These are phyloP conservation scores for Pteronotus mesoamericanus DNA, from an alignment of 2,797 vertebrate genomes.

Conservation along the genomic window DNA sequence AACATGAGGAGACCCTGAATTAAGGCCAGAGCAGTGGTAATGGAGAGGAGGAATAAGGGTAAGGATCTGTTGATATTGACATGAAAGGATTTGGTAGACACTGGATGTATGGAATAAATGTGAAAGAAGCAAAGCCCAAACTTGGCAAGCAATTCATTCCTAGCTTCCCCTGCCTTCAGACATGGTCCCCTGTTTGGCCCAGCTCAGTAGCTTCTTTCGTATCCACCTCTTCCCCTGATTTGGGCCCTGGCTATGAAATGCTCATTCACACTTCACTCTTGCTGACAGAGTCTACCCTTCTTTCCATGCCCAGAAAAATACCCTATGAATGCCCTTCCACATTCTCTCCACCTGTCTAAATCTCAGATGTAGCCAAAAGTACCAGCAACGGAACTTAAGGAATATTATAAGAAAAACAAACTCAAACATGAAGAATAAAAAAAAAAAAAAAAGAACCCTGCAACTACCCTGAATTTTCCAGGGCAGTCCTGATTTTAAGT, in stretches of 20 bases:
- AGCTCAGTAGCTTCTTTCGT: not conserved
- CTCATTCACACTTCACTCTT: conserved; percentile 58
- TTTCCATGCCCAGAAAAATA: conserved; percentile 73
- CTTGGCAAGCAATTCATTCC: not conserved
- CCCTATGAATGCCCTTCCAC: conserved; percentile 70
- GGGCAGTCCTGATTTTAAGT: conserved; percentile 49
- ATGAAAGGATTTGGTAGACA: not conserved
- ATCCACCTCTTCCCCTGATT: not conserved
- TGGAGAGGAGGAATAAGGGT: not conserved
- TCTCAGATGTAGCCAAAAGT: conserved; percentile 66
- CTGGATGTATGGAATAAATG: not conserved
- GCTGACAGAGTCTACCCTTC: conserved; percentile 61
- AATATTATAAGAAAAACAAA: conserved; percentile 73
- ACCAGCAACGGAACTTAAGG: conserved; percentile 68
- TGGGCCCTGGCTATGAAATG: not conserved
- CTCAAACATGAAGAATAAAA: conserved; percentile 57
- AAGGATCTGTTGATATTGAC: not conserved
- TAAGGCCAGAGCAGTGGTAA: not conserved
- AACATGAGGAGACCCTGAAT: not conserved
- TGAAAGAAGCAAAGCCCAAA: not conserved
- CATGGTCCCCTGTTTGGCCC: not conserved
- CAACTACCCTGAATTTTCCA: conserved; percentile 59
- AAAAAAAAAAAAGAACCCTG: not conserved
- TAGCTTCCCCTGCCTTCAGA: not conserved
- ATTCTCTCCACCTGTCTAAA: conserved; percentile 74